Conservation (phyloP, 2,797 vertebrate genomes). For the Antrozous pallidus region DNA sequence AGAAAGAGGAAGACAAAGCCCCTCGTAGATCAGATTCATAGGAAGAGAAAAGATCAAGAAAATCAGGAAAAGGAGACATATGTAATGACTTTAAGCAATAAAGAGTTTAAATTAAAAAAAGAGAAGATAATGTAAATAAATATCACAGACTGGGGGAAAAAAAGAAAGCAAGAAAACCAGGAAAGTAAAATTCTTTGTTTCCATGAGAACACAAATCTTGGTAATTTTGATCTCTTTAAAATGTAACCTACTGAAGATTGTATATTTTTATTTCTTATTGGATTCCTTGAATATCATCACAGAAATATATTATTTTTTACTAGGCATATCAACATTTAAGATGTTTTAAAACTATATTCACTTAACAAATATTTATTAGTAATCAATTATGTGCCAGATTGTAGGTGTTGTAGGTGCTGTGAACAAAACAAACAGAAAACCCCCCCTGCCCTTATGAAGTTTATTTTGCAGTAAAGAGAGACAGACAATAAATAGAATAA, state of each 20-base stretch:
- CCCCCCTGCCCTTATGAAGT: neutral
- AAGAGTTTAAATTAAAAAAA: too few species aligned
- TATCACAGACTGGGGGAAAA: too few species aligned
- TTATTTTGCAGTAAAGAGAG: neutral
- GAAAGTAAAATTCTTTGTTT: neutral
- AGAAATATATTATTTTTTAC: conserved; percentile 13
- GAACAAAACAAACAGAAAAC: neutral
- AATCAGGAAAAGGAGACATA: neutral
- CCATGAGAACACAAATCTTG: neutral
- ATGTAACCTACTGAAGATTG: neutral
- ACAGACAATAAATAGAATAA: neutral
- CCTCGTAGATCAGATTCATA: neutral
- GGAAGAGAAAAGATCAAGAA: neutral
- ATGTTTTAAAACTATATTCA: neutral
- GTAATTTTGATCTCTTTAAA: conserved; percentile 13
- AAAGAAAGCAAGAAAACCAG: neutral
- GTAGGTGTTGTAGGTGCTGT: neutral
- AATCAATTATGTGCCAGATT: neutral
- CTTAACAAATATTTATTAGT: conserved; percentile 8
- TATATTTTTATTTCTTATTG: conserved; percentile 22
- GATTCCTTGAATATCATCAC: neutral
- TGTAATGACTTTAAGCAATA: too few species aligned
- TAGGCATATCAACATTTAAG: conserved; percentile 1
- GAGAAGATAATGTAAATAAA: too few species aligned
- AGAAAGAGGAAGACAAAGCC: neutral